Conservation (phyloP, 2,797 vertebrate genomes). For the Cetoscarus ocellatus region DNA sequence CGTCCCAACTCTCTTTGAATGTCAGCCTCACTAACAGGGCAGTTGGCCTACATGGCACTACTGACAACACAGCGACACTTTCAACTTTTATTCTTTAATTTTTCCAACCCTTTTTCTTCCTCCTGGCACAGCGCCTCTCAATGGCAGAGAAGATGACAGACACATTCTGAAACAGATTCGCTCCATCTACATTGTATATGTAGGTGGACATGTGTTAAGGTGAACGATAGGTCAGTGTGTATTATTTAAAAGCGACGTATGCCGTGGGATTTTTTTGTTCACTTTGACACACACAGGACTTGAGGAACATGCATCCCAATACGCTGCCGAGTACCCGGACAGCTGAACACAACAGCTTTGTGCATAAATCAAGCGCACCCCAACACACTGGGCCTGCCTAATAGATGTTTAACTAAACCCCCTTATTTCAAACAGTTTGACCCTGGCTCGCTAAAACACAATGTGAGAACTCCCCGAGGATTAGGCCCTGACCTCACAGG, state of each 20-base stretch:
- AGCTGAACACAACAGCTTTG: conserved; percentile 81
- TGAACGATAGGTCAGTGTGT: conserved; percentile 53
- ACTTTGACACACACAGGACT: conserved; percentile 55
- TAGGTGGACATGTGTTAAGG: conserved; percentile 61
- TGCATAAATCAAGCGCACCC: conserved; percentile 83
- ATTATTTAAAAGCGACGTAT: conserved; percentile 55
- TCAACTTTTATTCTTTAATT: conserved; percentile 78
- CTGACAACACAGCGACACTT: conserved; percentile 78
- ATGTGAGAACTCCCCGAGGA: conserved; percentile 88
- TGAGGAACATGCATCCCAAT: conserved; percentile 57
- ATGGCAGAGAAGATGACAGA: conserved; percentile 62
- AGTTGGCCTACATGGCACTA: conserved; percentile 72
- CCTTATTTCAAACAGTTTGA: conserved; percentile 89
- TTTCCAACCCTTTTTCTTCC: neutral
- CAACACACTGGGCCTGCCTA: conserved; percentile 82
- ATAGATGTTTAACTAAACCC: conserved; percentile 91
- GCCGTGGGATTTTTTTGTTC: conserved; percentile 41
- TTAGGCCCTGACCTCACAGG: conserved; percentile 83
- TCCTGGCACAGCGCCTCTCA: conserved; percentile 69
- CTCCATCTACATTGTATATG: conserved; percentile 8
- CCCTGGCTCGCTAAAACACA: conserved; percentile 85
- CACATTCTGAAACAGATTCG: conserved; percentile 17
- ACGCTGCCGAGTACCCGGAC: conserved; percentile 47
- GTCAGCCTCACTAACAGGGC: conserved; percentile 83
- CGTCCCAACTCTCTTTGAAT: conserved; percentile 81